Percentiles rank a stretch among this genome's conserved stretches.
These are phyloP conservation scores for Cyprinella venusta DNA, from an alignment of 2,797 vertebrate species.

Conservation along the genomic window DNA sequence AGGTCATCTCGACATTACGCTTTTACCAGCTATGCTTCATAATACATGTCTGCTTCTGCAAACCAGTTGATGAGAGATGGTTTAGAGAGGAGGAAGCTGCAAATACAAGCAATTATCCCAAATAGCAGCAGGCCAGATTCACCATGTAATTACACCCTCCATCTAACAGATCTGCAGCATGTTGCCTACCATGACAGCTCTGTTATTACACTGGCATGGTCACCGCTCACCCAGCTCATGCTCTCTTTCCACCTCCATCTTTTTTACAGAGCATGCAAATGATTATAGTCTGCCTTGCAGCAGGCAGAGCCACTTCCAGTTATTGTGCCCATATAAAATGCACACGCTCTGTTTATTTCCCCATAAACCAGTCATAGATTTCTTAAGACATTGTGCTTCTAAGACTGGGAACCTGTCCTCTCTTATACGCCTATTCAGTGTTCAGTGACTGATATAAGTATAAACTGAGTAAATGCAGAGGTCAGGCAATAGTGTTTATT, in stretches of 20 bases:
- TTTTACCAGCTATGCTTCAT: constrained; percentile 16
- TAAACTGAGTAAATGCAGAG: background rate
- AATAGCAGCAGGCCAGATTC: constrained; percentile 62
- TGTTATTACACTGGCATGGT: constrained; percentile 68
- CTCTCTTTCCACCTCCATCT: constrained; percentile 30
- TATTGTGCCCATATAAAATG: constrained; percentile 33
- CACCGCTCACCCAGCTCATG: constrained; percentile 54
- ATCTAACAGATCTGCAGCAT: constrained; percentile 66
- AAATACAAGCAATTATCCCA: constrained; percentile 57
- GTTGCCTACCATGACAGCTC: constrained; percentile 62
- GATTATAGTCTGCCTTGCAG: constrained; percentile 25
- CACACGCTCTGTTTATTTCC: background rate
- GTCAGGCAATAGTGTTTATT: constrained; percentile 7
- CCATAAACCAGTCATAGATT: background rate
- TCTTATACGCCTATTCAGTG: background rate
- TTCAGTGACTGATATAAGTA: background rate
- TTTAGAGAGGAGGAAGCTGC: constrained; percentile 54
- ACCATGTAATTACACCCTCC: constrained; percentile 70
- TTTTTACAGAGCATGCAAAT: constrained; percentile 39
- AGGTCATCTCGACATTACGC: background rate
- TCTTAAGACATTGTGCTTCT: background rate
- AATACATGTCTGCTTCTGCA: constrained; percentile 5
- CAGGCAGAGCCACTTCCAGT: constrained; percentile 22
- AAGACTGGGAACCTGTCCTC: background rate
- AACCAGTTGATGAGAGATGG: constrained; percentile 32